phyloP scores from a whole-genome alignment of 2,888 invertebrate genomes.

The Netelia virgata region DNA sequence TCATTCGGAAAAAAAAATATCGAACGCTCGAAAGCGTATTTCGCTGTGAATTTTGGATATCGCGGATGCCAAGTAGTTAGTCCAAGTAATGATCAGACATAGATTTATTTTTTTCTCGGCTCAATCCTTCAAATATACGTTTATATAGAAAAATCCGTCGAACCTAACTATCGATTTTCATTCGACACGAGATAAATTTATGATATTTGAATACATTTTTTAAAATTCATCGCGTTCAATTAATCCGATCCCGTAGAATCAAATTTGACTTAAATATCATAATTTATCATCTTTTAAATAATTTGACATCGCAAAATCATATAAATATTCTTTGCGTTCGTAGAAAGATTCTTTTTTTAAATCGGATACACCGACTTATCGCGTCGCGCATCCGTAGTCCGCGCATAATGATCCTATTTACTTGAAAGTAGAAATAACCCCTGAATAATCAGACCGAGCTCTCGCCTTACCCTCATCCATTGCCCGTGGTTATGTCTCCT shows the following conservation, averaged over 20 bases:
- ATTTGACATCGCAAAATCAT: too few species aligned
- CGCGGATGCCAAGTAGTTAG: too few species aligned
- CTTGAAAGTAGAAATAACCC: conserved; percentile 31
- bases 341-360: background rate
- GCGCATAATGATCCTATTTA: conserved; percentile 2
- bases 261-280: too few species aligned
- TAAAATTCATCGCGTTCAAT: too few species aligned
- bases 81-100: background rate
- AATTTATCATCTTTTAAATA: too few species aligned
- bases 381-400: background rate
- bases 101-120: background rate
- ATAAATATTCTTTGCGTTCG: background rate
- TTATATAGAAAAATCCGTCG: too few species aligned
- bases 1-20: background rate
- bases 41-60: too few species aligned
- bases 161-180: too few species aligned
- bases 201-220: too few species aligned
- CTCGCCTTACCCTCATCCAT: conserved; percentile 3
- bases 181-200: too few species aligned
- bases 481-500: conserved; percentile 9
- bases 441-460: conserved; percentile 31
- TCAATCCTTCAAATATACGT: background rate
- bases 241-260: too few species aligned
- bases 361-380: background rate
- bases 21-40: background rate